phyloP scores from a whole-genome alignment of 1,140 invertebrate species.

The Hyphantria cunea region DNA sequence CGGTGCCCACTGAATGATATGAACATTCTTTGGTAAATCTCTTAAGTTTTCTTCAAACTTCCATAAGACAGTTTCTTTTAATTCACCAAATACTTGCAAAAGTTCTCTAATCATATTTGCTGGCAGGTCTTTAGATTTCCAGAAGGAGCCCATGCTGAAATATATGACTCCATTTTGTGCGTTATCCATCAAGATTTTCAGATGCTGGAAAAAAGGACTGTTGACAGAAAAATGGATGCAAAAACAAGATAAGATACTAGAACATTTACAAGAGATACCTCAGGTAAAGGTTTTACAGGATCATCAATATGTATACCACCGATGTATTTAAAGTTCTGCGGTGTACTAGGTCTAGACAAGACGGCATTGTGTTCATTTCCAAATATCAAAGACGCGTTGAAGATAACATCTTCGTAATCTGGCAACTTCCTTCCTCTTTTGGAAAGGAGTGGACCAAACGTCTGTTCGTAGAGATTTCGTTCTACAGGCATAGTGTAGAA shows the following conservation, averaged over 20 bases:
- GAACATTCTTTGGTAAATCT: slow-evolving; percentile 35
- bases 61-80: slow-evolving; percentile 83
- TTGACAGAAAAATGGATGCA: too few species aligned
- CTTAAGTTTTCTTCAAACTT: slow-evolving; percentile 35
- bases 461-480: slow-evolving; percentile 20
- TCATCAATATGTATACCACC: slow-evolving; percentile 44
- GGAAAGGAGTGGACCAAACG: slow-evolving; percentile 29
- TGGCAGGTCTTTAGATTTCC: slow-evolving; percentile 75
- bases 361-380: slow-evolving; percentile 33
- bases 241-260: too few species aligned
- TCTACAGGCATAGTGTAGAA: slow-evolving; percentile 29
- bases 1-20: slow-evolving; percentile 40
- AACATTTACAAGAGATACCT: background rate
- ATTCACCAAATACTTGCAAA: slow-evolving; percentile 72
- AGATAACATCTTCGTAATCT: slow-evolving; percentile 66
- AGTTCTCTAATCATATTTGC: slow-evolving; percentile 63
- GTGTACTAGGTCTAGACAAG: slow-evolving; percentile 24
- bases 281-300: slow-evolving; percentile 25
- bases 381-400: slow-evolving; percentile 74
- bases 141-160: slow-evolving; percentile 83
- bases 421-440: slow-evolving; percentile 30
- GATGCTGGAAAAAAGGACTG: background rate
- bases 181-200: slow-evolving; percentile 77
- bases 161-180: slow-evolving; percentile 82
- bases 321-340: slow-evolving; percentile 46